Evolutionary conservation across 2,888 invertebrate species (phyloP), one percentile per base, ranked within the genome.

Genomic region (Thymelicus lineola): DNA sequence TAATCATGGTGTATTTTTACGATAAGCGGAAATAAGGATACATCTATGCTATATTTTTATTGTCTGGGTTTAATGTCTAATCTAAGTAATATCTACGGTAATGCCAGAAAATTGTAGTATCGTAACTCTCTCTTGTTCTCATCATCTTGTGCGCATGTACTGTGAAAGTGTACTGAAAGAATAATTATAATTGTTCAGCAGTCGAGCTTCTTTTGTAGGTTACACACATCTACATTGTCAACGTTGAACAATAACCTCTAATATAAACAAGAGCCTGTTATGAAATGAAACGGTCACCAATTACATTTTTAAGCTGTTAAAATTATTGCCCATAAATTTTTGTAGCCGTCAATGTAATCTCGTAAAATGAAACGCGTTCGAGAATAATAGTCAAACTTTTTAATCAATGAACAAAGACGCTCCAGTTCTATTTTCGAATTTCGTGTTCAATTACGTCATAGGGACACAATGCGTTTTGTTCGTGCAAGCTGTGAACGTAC

Each of bases 341-440:
- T 67, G 76, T 72, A 61, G 42, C 61, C 17, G 60, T 67, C 60
- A 50, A 53, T 77, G 80, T 75, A 67, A 66, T 72, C 74, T 74
- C 76, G 69, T 72, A 72, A 75, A 75, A 73, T 69, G 72, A 74
- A 74, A 71, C 73, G 72, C 62, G 72, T 76, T 80, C 28, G 6
- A 48, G 63, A 58, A 59, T 48, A 69, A 63, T 48, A 55, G 20
- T 46, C 59, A 46, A 61, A 82, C 80, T 80, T 83, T 85, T 78
- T 77, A 58, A 75, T 72, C 73, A 80, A 75, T 75, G 80, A 90
- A 91, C 90, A 92, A 91, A 89, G 89, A 82, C 80, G 70, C 20
- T 71, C 71, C 72, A 60, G 84, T 88, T 86, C 89, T 89, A 89
- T 91, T 88, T 90, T 87, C 79, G 80, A 86, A 86, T 84, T 87